Base-by-base conservation (phyloP, 2,797 vertebrate species). In the Pempheris klunzingeri region DNA sequence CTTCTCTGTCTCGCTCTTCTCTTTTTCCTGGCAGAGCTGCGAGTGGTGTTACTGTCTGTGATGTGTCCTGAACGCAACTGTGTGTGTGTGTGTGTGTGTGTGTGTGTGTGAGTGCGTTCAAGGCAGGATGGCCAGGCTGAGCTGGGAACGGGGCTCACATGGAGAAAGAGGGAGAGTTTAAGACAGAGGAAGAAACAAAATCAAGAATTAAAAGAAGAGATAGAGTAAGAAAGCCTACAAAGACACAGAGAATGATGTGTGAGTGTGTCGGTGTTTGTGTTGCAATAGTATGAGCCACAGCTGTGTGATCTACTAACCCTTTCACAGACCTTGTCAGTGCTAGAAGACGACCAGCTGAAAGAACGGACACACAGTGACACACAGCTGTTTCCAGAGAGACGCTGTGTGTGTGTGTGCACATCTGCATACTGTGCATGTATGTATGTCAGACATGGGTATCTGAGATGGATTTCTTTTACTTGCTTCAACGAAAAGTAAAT, bases 31-130 rank as follows among this genome's bases (percentile, higher is more conserved):
- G 91, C 89, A 82, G 69, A 59, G 76, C 54, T 49, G 47, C 75
- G 39, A 75, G 86, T 90, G 86, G 88, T 72, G 83, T 93, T 92
- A 81, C 76, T 87, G 88, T 91, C 83, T 91, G 87, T 78, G 87
- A 86, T 86, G 88, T 85, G 84, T 90, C 81, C 85, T 89, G 88
- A 62, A 86, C 41, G 18, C 77, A 70, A 64, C 72, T 57, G 11
- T 75, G 46, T 39, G 24, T 38, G 20, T 65, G 24, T 74, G 39
- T 70, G 66, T 69, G 70, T 71, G 82, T 81, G 66, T 77, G 81
- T 47, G 32, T 44, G 14, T 77, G 47, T 79, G 54, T 54, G 17
- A 69, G 81, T 75, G 74, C 55, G 30, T 75, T 55, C 12, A 69
- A 85, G 62, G 81, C 76, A 69, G 88, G 80, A 81, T 92, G 88